These are phyloP conservation scores for Iphiclides podalirius DNA, from an alignment of 2,888 invertebrate species.

Conservation along the genomic window DNA sequence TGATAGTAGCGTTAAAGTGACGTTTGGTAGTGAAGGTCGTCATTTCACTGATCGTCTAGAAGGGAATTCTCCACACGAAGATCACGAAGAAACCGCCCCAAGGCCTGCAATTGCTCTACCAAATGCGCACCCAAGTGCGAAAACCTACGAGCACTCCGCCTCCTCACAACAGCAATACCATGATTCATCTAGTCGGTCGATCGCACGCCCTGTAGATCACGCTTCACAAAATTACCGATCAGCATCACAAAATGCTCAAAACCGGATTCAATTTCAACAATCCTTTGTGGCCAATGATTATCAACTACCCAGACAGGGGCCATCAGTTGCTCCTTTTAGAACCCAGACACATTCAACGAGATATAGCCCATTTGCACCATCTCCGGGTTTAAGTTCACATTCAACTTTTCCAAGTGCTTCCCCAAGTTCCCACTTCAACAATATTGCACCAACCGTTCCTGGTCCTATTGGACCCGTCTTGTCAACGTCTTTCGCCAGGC, in stretches of 20 bases:
- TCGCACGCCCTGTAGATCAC: slow-evolving; percentile 37
- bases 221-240: slow-evolving; percentile 48
- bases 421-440: slow-evolving; percentile 52
- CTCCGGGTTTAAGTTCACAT: slow-evolving; percentile 48
- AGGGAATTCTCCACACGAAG: slow-evolving; percentile 47
- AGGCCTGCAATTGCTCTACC: slow-evolving; percentile 81
- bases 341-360: slow-evolving; percentile 49
- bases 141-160: slow-evolving; percentile 51
- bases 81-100: slow-evolving; percentile 83
- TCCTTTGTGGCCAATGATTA: slow-evolving; percentile 63
- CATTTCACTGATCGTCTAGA: slow-evolving; percentile 52
- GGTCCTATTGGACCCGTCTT: slow-evolving; percentile 56
- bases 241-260: slow-evolving; percentile 60
- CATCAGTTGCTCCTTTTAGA: slow-evolving; percentile 63
- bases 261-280: slow-evolving; percentile 70
- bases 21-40: slow-evolving; percentile 85
- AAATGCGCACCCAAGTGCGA: slow-evolving; percentile 54
- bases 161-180: slow-evolving; percentile 47
- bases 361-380: slow-evolving; percentile 56
- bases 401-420: slow-evolving; percentile 51
- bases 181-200: slow-evolving; percentile 40
- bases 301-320: slow-evolving; percentile 67
- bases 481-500: slow-evolving; percentile 54
- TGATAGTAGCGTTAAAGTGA: slow-evolving; percentile 89
- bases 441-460: slow-evolving; percentile 49